Conservation (phyloP, 2,888 invertebrate species). For the Polyommatus iphigenia region DNA sequence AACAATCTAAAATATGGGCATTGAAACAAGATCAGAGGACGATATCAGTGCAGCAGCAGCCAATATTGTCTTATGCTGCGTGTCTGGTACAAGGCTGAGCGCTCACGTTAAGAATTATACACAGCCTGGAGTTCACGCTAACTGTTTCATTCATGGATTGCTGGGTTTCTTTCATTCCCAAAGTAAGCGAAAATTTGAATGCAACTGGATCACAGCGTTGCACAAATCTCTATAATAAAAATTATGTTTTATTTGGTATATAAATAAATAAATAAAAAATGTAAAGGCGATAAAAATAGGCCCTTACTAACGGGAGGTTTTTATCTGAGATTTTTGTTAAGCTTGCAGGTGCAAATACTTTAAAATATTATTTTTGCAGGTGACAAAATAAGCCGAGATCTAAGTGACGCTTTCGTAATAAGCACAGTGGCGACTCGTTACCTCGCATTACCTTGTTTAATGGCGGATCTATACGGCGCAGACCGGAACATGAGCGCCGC, state of each 20-base stretch:
- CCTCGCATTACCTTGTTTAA: constrained; percentile 62
- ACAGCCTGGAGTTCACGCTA: constrained; percentile 67
- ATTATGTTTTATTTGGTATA: too few species aligned
- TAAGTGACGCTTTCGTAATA: constrained; percentile 52
- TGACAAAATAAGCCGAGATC: constrained; percentile 54
- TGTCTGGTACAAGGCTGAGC: constrained; percentile 55
- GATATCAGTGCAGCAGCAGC: constrained; percentile 58
- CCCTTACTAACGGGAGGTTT: too few species aligned
- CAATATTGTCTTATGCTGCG: constrained; percentile 60
- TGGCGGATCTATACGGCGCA: constrained; percentile 58
- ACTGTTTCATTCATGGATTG: constrained; percentile 65
- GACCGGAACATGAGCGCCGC: constrained; percentile 50
- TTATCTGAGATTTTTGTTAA: not conserved
- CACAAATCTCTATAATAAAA: too few species aligned
- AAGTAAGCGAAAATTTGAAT: constrained; percentile 44
- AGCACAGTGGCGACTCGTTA: constrained; percentile 59
- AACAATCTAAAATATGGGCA: constrained; percentile 56
- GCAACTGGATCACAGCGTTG: too few species aligned
- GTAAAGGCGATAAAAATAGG: too few species aligned
- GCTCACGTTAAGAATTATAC: constrained; percentile 51
- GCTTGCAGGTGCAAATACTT: too few species aligned
- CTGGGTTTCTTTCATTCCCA: constrained; percentile 63
- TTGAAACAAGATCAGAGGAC: constrained; percentile 46
- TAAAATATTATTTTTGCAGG: constrained; percentile 48
- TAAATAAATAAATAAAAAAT: too few species aligned